Evolutionary conservation across 2,888 invertebrate species (phyloP).

Genomic region (Scelioninae gen. 2): DNA sequence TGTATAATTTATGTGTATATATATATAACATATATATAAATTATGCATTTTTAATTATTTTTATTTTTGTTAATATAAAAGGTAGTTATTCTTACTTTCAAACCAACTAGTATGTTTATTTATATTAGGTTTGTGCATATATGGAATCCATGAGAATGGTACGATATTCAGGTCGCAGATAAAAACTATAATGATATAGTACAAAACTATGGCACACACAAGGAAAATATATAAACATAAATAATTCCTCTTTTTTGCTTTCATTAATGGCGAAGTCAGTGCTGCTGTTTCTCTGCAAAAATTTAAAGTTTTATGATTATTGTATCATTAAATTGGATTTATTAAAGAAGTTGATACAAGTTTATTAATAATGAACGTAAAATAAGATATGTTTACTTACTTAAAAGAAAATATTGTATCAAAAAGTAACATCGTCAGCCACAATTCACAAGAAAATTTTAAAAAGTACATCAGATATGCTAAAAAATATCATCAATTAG

Average conservation of each 20-base stretch:
- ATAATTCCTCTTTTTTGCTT: background rate
- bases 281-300: background rate
- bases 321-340: too few species aligned
- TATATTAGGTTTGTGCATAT: background rate
- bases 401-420: constrained; percentile 3
- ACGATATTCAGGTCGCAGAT: background rate
- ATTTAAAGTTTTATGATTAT: too few species aligned
- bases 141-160: constrained; percentile 5
- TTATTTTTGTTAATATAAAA: constrained; percentile 2
- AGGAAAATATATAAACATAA: background rate
- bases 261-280: background rate
- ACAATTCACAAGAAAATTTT: constrained; percentile 15
- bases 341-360: too few species aligned
- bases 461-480: constrained; percentile 3
- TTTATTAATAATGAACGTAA: too few species aligned
- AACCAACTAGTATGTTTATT: constrained; percentile 5
- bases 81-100: constrained; percentile 3
- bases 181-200: constrained; percentile 10
- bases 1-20: too few species aligned
- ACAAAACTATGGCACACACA: background rate
- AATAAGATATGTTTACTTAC: too few species aligned
- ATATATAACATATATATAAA: too few species aligned
- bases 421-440: constrained; percentile 10
- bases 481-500: background rate
- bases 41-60: too few species aligned